Percentiles rank a stretch among this genome's conserved stretches.
phyloP scores from a whole-genome alignment of 1,140 invertebrate species.

The Cydia splendana region DNA sequence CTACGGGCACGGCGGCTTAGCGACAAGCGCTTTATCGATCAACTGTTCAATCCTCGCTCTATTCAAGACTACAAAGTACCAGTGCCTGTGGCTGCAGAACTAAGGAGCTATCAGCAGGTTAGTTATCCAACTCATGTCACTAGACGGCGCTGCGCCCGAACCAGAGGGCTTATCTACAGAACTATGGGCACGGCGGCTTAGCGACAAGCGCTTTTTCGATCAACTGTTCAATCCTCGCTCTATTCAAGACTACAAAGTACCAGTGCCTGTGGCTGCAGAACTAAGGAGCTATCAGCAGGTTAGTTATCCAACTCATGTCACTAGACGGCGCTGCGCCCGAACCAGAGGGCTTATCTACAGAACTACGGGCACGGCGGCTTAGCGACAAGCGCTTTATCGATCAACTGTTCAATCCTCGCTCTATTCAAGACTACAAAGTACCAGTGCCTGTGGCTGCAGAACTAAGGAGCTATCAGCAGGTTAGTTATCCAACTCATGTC shows the following conservation, averaged over 20 bases:
- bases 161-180: constrained; percentile 66
- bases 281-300: constrained; percentile 86
- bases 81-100: constrained; percentile 89
- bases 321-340: constrained; percentile 80
- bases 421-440: constrained; percentile 91
- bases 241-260: constrained; percentile 91
- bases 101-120: constrained; percentile 86
- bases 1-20: constrained; percentile 80
- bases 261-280: constrained; percentile 90
- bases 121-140: constrained; percentile 94
- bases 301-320: constrained; percentile 95
- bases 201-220: constrained; percentile 92
- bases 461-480: constrained; percentile 86
- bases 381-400: constrained; percentile 92
- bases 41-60: constrained; percentile 91
- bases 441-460: constrained; percentile 90
- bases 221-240: constrained; percentile 93
- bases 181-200: constrained; percentile 79
- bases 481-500: constrained; percentile 95
- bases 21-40: constrained; percentile 92
- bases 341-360: constrained; percentile 60
- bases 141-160: constrained; percentile 80
- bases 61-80: constrained; percentile 92
- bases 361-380: constrained; percentile 80
- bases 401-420: constrained; percentile 92